A percentile compares a stretch with the other conserved stretches of the same genome.
These are phyloP conservation scores for Drosophila gunungcola DNA, from an alignment of 1,140 invertebrate species.

Conservation along the genomic window DNA sequence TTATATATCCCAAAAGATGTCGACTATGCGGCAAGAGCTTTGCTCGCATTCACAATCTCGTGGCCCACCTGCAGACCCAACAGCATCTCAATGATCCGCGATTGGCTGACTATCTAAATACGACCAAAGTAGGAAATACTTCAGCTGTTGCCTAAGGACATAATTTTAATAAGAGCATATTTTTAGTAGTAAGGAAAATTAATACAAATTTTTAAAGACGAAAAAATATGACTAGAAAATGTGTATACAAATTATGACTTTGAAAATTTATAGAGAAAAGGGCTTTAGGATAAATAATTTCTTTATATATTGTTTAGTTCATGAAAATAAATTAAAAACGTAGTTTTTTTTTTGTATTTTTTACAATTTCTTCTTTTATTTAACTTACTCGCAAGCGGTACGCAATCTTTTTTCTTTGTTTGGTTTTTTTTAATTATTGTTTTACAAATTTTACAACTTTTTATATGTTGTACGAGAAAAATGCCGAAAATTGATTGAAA, in stretches of 20 bases:
- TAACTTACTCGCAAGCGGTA: conserved; percentile 46
- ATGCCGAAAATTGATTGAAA: conserved; percentile 46
- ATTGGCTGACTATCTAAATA: conserved; percentile 40
- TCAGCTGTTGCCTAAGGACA: too few relatives aligned
- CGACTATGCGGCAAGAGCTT: conserved; percentile 74
- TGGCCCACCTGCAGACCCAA: conserved; percentile 78
- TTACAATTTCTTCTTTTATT: conserved; percentile 65
- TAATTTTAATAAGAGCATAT: too few relatives aligned
- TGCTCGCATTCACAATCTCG: conserved; percentile 75
- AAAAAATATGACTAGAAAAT: too few relatives aligned
- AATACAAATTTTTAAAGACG: too few relatives aligned
- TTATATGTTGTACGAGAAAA: conserved; percentile 52
- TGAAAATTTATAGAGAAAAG: too few relatives aligned
- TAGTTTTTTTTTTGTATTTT: not conserved
- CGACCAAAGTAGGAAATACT: conserved; percentile 23
- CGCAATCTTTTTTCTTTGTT: conserved; percentile 29
- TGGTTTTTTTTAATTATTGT: conserved; percentile 13
- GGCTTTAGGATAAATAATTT: too few relatives aligned
- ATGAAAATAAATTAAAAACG: not conserved
- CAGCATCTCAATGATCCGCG: conserved; percentile 74
- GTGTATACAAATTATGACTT: too few relatives aligned
- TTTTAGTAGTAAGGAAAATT: too few relatives aligned
- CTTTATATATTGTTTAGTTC: not conserved
- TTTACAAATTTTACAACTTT: conserved; percentile 58
- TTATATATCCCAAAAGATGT: conserved; percentile 39